Conservation (phyloP, 2,113 vertebrate species). For the Paramormyrops kingsleyae region DNA sequence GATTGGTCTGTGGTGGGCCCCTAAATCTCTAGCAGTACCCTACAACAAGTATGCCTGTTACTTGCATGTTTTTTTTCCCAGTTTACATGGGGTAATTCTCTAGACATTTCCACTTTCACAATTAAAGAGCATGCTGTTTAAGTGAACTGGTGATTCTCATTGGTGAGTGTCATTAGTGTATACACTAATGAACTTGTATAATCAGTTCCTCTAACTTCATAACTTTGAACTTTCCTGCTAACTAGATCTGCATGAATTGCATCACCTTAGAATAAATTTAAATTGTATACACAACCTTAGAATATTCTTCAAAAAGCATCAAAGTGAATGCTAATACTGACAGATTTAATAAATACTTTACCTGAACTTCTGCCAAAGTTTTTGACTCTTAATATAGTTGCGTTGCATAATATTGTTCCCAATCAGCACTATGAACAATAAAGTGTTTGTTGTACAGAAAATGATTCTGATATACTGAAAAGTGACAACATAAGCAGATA, state of each 20-base stretch:
- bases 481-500: neutral
- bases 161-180: neutral
- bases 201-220: neutral
- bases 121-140: neutral
- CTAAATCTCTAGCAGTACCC: neutral
- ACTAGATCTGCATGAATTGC: neutral
- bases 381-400: neutral
- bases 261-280: neutral
- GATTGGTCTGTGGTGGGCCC: too few relatives aligned
- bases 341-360: neutral
- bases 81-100: neutral
- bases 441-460: neutral
- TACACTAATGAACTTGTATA: constrained; percentile 6
- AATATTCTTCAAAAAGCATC: constrained; percentile 4
- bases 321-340: constrained; percentile 1
- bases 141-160: neutral
- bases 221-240: neutral
- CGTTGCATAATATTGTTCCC: neutral
- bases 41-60: neutral
- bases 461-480: neutral
- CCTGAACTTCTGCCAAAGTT: neutral
- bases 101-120: neutral
- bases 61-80: neutral
- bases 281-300: neutral
- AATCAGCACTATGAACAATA: neutral